Conservation (phyloP, 2,888 invertebrate genomes). For the Anarsia innoxiella region DNA sequence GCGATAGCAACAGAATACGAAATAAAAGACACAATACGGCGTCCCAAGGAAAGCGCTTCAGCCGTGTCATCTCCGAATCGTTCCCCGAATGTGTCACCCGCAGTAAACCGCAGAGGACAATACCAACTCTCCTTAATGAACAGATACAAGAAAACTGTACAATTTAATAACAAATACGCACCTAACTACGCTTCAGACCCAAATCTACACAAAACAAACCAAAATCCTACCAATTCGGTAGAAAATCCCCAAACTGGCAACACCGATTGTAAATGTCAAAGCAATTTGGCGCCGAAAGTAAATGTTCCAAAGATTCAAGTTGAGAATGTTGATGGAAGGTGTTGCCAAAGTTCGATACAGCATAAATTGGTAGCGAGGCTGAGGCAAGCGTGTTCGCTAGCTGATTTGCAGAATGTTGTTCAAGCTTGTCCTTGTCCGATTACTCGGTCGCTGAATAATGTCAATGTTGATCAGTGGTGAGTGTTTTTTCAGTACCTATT, state of each 20-base stretch:
- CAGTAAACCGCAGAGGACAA: conserved; percentile 42
- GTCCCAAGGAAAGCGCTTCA: conserved; percentile 35
- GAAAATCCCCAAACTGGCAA: conserved; percentile 29
- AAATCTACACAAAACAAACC: conserved; percentile 41
- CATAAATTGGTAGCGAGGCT: conserved; percentile 51
- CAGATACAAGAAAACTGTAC: conserved; percentile 39
- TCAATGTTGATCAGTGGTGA: conserved; percentile 31
- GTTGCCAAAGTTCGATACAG: conserved; percentile 35
- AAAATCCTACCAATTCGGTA: conserved; percentile 24
- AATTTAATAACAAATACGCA: conserved; percentile 41
- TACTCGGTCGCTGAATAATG: conserved; percentile 47
- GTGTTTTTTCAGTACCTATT: too few relatives aligned
- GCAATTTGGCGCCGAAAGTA: conserved; percentile 12
- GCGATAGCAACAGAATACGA: conserved; percentile 65
- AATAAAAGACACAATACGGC: conserved; percentile 42
- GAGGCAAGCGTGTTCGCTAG: conserved; percentile 52
- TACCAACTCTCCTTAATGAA: conserved; percentile 59
- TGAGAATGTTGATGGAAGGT: conserved; percentile 22
- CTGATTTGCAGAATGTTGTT: conserved; percentile 40
- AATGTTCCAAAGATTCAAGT: conserved; percentile 31
- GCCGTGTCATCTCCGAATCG: conserved; percentile 46
- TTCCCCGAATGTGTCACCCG: conserved; percentile 49
- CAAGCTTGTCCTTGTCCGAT: conserved; percentile 28
- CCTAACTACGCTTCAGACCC: conserved; percentile 53
- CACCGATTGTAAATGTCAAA: conserved; percentile 31